A percentile compares a stretch with the other conserved stretches of the same genome.
Evolutionary conservation across 2,797 vertebrate genomes (phyloP).

Genomic region (Spheniscus humboldti): DNA sequence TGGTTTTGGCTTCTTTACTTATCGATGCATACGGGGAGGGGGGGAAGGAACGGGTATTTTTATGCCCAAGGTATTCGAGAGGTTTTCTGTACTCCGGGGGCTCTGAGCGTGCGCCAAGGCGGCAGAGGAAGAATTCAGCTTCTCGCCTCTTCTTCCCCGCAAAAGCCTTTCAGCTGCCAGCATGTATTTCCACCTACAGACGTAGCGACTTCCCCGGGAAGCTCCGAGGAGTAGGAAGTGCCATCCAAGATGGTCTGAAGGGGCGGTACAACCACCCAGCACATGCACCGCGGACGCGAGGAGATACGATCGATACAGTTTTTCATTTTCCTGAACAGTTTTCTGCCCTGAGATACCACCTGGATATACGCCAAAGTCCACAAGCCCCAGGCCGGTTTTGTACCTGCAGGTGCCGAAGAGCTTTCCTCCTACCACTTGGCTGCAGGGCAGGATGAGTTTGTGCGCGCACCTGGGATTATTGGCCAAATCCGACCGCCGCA

Average conservation of each 20-base stretch:
- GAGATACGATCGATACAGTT: rapidly evolving
- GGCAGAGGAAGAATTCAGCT: background rate
- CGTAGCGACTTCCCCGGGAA: constrained; percentile 2
- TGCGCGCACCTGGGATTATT: too few species aligned
- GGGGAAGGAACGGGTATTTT: background rate
- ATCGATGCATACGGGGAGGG: background rate
- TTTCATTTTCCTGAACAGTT: background rate
- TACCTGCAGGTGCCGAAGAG: background rate
- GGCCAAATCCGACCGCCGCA: background rate
- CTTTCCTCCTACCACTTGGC: background rate
- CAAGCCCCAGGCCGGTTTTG: background rate
- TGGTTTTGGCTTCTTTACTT: too few species aligned
- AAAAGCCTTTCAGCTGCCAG: background rate
- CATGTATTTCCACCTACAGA: background rate
- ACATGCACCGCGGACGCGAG: rapidly evolving
- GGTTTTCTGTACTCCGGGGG: rapidly evolving
- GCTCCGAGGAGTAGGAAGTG: constrained; percentile 38
- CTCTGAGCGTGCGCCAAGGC: background rate
- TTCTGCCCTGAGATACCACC: rapidly evolving
- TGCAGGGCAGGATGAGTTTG: background rate
- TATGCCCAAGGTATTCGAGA: rapidly evolving
- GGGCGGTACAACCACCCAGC: background rate
- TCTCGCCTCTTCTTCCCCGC: background rate
- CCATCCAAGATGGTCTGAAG: background rate
- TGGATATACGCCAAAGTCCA: rapidly evolving